Evolutionary conservation across 2,888 invertebrate species (phyloP), one percentile per base, ranked within the genome.

Genomic region (Rhingia rostrata): DNA sequence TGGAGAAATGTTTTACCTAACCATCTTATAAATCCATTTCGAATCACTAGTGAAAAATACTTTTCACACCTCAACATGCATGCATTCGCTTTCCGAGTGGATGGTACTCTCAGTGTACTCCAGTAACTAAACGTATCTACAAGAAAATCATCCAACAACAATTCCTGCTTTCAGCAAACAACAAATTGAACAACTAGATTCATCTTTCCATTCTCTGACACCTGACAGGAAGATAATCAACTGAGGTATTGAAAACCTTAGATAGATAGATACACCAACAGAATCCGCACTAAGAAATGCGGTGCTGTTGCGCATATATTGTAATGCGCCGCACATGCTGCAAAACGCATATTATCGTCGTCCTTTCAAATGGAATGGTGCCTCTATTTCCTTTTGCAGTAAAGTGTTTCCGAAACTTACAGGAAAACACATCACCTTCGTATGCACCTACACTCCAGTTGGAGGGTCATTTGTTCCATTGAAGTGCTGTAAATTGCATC

Each of bases 221-320:
- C 75, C 75, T 85, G 84, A 85, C 84, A 85, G 84, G 80, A 85
- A 85, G 66, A 85, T 80, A 85, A 85, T 85, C 84, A 85, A 75
- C 70, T 61, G 66, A 2, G 66, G 79, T 84, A 84, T 79, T 74
- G 83, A 84, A 84, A 79, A 79, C 37, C 67, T 53, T 9, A 10
- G 30, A n/a, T 47, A 54, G 67, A 74, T 74, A 39, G 14, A 22
- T 30, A 49, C 49, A 60, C 22, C 14, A 1, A 6, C n/a, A 12
- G 7, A 47, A 14, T n/a, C 12, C 12, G 14, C 45, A 10, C 41
- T 22, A 37, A 53, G 61, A 7, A 32, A 7, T 35, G 45, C 45
- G 22, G 30, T 30, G 14, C 33, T n/a, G 7, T 32, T 56, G 47
- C 63, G 70, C 35, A 58, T 4, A 39, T 41, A 4, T 32, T 6